Conservation (phyloP, 2,113 vertebrate species). For the Aptenodytes forsteri region DNA sequence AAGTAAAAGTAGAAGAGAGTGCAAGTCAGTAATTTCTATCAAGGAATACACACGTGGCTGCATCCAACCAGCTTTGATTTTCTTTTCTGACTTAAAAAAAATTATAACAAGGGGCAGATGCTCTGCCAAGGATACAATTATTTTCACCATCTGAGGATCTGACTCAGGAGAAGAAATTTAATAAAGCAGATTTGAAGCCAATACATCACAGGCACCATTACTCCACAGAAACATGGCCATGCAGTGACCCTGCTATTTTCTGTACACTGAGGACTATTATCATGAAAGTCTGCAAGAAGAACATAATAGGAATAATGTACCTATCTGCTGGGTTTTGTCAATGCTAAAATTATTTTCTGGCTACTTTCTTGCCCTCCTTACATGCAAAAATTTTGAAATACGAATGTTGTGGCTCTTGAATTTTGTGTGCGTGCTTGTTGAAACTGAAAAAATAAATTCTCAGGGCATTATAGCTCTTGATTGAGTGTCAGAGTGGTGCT, state of each 20-base stretch:
- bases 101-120: not conserved
- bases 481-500: not conserved
- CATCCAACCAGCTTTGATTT: not conserved
- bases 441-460: not conserved
- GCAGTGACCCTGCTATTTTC: not conserved
- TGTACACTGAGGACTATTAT: not conserved
- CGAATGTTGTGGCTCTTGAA: not conserved
- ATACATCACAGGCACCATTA: not conserved
- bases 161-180: not conserved
- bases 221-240: not conserved
- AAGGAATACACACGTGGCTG: not conserved
- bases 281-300: not conserved
- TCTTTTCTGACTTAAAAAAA: not conserved
- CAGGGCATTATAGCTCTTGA: not conserved
- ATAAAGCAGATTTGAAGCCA: not conserved
- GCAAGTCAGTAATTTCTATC: not conserved
- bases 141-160: not conserved
- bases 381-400: not conserved
- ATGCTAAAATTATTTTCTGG: not conserved
- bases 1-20: not conserved
- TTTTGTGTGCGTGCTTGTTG: not conserved
- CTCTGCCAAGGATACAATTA: not conserved
- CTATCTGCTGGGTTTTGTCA: not conserved
- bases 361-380: not conserved
- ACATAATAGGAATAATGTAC: not conserved